Evolutionary conservation across 2,797 vertebrate genomes (phyloP).

Genomic region (Artibeus jamaicensis): DNA sequence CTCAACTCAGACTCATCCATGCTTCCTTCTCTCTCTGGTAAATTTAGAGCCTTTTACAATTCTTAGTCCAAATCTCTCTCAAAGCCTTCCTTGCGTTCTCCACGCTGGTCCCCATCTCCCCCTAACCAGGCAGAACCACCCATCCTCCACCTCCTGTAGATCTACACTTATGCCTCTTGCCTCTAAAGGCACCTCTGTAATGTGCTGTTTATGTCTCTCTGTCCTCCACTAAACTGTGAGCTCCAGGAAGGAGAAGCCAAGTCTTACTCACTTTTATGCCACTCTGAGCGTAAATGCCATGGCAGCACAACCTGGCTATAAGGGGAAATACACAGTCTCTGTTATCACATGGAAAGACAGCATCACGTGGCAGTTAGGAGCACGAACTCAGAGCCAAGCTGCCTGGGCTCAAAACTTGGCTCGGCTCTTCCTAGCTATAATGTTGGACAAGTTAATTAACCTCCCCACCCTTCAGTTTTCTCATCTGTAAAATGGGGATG

Average conservation of each 20-base stretch:
- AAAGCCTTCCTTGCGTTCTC: neutral
- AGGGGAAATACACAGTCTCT: neutral
- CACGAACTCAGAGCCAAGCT: neutral
- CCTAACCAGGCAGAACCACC: neutral
- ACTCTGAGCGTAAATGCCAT: neutral
- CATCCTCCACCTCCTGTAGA: neutral
- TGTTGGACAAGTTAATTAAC: neutral
- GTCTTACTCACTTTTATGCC: neutral
- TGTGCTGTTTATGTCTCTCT: neutral
- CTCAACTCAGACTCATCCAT: neutral
- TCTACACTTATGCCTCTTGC: neutral
- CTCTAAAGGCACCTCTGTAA: neutral
- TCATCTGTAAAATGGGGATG: neutral
- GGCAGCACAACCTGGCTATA: neutral
- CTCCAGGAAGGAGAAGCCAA: neutral
- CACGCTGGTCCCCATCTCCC: neutral
- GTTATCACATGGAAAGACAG: neutral
- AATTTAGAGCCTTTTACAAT: neutral
- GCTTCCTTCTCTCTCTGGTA: neutral
- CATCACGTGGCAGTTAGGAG: neutral
- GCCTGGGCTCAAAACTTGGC: neutral
- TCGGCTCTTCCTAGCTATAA: neutral
- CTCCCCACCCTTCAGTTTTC: neutral
- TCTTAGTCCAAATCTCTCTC: neutral
- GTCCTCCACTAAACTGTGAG: neutral